These are phyloP conservation scores for Columba janthina DNA, from an alignment of 2,113 vertebrate species.

Conservation along the genomic window DNA sequence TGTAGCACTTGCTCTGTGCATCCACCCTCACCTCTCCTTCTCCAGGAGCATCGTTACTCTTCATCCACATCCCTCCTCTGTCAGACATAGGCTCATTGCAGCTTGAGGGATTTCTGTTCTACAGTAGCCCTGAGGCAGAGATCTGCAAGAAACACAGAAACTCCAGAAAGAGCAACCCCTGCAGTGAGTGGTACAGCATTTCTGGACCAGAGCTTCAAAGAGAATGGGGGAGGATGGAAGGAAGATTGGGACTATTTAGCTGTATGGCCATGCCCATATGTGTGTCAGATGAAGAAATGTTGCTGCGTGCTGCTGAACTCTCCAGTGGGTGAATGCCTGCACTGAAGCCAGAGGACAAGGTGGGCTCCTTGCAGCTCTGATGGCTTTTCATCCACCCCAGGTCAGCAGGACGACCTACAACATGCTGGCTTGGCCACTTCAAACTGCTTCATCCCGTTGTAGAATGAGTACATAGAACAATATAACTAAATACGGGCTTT, in stretches of 20 bases:
- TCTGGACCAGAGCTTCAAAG: neutral
- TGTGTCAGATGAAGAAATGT: neutral
- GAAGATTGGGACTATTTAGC: neutral
- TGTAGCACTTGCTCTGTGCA: neutral
- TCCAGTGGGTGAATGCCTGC: neutral
- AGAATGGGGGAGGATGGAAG: neutral
- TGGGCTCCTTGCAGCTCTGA: neutral
- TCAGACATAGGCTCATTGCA: neutral
- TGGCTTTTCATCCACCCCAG: neutral
- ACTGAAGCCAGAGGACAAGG: neutral
- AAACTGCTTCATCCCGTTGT: neutral
- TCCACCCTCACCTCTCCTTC: neutral
- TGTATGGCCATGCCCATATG: rapidly evolving
- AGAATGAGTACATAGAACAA: neutral
- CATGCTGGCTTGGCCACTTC: rapidly evolving
- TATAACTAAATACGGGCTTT: neutral
- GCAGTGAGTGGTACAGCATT: rapidly evolving
- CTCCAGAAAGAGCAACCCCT: neutral
- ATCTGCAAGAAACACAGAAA: neutral
- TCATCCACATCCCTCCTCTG: neutral
- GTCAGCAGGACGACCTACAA: neutral
- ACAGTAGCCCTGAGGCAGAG: neutral
- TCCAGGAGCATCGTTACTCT: neutral
- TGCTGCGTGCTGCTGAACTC: neutral
- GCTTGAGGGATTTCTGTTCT: neutral